Percentiles rank a stretch among this genome's conserved stretches.
phyloP scores from a whole-genome alignment of 2,888 invertebrate genomes.

The Maniola hyperantus region DNA sequence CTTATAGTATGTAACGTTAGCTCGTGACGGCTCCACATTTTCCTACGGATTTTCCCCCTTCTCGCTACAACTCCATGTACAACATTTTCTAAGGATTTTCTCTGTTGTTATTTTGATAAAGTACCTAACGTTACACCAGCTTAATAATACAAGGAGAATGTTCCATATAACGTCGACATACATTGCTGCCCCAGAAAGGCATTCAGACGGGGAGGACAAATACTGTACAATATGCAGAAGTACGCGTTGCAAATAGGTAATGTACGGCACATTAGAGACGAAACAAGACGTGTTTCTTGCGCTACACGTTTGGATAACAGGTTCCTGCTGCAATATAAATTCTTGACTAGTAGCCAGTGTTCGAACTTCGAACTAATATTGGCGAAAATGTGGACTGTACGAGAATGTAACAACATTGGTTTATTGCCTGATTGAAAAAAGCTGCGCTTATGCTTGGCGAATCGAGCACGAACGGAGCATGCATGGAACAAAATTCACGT shows the following conservation, averaged over 20 bases:
- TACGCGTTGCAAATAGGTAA: slow-evolving; percentile 19
- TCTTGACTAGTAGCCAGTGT: neutral
- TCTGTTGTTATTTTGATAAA: slow-evolving; percentile 3
- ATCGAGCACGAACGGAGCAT: no score
- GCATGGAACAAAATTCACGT: no score
- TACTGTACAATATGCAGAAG: slow-evolving; percentile 26
- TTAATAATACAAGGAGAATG: slow-evolving; percentile 22
- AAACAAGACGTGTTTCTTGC: neutral
- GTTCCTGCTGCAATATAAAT: slow-evolving; percentile 3
- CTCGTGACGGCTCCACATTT: neutral
- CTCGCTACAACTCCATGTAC: neutral
- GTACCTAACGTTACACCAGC: slow-evolving; percentile 17
- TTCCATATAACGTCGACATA: slow-evolving; percentile 19
- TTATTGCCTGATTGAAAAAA: no score
- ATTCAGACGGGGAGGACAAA: slow-evolving; percentile 21
- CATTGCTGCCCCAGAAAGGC: slow-evolving; percentile 31
- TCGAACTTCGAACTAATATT: neutral
- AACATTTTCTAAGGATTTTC: slow-evolving; percentile 18
- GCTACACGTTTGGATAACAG: slow-evolving; percentile 6
- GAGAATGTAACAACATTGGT: no score
- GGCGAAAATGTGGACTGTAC: neutral
- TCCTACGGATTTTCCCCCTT: neutral
- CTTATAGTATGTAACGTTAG: neutral
- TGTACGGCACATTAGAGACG: slow-evolving; percentile 17
- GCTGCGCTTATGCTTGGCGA: no score